Evolutionary conservation across 1,140 invertebrate genomes (phyloP).

Genomic region (Colletes latitarsis): DNA sequence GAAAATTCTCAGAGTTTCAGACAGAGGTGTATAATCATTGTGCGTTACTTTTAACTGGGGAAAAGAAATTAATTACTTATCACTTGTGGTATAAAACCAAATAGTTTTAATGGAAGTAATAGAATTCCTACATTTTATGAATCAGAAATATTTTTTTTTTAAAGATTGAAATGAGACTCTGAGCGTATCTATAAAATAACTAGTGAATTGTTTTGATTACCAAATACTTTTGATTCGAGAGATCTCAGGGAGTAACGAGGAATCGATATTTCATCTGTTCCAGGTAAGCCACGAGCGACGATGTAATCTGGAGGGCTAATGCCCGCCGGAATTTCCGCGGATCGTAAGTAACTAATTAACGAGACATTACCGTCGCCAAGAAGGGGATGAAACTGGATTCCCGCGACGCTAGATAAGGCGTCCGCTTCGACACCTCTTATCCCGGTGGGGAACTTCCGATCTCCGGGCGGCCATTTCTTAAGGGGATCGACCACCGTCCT

Average conservation of each 20-base stretch:
- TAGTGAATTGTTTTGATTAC: too few species aligned
- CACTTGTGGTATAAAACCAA: too few species aligned
- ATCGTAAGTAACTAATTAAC: slow-evolving; percentile 58
- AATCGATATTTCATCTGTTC: slow-evolving; percentile 22
- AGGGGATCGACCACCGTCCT: slow-evolving; percentile 26
- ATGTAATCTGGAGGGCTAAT: not conserved
- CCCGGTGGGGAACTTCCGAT: slow-evolving; percentile 41
- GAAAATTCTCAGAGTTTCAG: too few species aligned
- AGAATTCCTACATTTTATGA: too few species aligned
- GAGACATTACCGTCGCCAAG: slow-evolving; percentile 20
- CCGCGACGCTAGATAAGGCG: slow-evolving; percentile 25
- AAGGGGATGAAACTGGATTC: slow-evolving; percentile 18
- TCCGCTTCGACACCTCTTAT: slow-evolving; percentile 19
- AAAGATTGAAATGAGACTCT: too few species aligned
- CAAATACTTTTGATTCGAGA: not conserved
- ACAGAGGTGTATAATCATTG: too few species aligned
- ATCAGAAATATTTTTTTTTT: too few species aligned
- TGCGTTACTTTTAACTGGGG: too few species aligned
- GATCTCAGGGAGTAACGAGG: not conserved
- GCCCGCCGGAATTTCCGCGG: not conserved
- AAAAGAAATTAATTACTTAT: too few species aligned
- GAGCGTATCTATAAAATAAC: too few species aligned
- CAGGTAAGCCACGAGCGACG: slow-evolving; percentile 29
- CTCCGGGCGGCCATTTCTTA: slow-evolving; percentile 34
- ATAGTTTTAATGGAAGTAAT: too few species aligned